These are phyloP conservation scores for Ceratotherium simum DNA, from an alignment of 2,113 vertebrate genomes.

Conservation along the genomic window DNA sequence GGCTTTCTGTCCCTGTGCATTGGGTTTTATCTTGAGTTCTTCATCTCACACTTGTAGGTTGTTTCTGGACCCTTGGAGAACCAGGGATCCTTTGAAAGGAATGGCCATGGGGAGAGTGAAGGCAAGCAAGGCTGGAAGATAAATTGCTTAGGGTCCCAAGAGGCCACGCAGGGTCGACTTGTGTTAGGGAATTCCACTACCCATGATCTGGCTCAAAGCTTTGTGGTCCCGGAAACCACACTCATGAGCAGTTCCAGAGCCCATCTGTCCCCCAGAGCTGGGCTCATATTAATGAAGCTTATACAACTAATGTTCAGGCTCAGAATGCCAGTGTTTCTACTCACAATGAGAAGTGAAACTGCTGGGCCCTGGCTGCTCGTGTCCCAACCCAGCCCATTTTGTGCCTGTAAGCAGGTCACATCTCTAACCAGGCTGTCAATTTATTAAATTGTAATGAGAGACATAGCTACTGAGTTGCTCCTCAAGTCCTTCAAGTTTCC, in stretches of 20 bases:
- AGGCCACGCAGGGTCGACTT: neutral
- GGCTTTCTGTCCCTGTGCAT: neutral
- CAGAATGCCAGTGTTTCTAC: slow-evolving; percentile 10
- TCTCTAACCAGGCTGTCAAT: neutral
- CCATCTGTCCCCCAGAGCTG: neutral
- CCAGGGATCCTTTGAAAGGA: neutral
- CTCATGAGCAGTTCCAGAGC: neutral
- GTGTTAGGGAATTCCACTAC: neutral
- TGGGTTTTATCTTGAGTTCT: neutral
- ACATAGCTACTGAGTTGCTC: neutral
- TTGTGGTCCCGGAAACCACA: neutral
- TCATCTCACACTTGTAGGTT: neutral
- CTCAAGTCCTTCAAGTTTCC: neutral
- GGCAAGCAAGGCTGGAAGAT: neutral
- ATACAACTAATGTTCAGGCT: neutral
- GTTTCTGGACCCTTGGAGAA: slow-evolving; percentile 20
- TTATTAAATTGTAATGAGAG: neutral
- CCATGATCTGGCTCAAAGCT: neutral
- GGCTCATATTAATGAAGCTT: neutral
- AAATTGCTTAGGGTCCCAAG: neutral
- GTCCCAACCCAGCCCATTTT: neutral
- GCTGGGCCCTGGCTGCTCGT: rapidly evolving
- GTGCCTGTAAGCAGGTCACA: neutral
- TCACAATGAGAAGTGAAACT: neutral
- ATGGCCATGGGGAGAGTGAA: neutral